phyloP scores from a whole-genome alignment of 2,797 vertebrate species.

The Aphelocoma californica region DNA sequence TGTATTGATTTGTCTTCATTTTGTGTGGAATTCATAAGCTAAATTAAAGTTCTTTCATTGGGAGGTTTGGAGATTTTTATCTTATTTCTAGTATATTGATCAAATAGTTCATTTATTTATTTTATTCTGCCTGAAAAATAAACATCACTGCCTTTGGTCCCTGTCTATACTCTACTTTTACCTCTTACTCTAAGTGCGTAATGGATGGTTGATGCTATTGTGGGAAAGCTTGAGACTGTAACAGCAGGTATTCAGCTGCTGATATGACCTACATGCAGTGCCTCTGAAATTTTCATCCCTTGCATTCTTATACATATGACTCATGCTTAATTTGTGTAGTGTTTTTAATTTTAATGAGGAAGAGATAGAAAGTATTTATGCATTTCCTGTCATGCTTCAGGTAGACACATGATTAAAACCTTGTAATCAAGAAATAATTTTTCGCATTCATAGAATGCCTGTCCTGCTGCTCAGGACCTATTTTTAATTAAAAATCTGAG shows the following conservation, averaged over 20 bases:
- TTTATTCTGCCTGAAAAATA: neutral
- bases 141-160: neutral
- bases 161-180: neutral
- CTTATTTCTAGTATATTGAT: neutral
- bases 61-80: neutral
- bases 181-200: neutral
- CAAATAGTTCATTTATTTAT: neutral
- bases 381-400: neutral
- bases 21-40: neutral
- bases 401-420: neutral
- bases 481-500: slow-evolving; percentile 34
- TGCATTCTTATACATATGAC: neutral
- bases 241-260: neutral
- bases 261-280: neutral
- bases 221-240: neutral
- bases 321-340: neutral
- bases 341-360: neutral
- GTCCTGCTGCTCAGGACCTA: neutral
- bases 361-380: neutral
- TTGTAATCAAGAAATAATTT: neutral
- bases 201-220: neutral
- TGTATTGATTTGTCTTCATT: neutral
- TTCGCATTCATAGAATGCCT: neutral
- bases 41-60: neutral
- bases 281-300: neutral